Evolutionary conservation across 2,888 invertebrate genomes (phyloP).

Genomic region (Pachymerium ferrugineum): DNA sequence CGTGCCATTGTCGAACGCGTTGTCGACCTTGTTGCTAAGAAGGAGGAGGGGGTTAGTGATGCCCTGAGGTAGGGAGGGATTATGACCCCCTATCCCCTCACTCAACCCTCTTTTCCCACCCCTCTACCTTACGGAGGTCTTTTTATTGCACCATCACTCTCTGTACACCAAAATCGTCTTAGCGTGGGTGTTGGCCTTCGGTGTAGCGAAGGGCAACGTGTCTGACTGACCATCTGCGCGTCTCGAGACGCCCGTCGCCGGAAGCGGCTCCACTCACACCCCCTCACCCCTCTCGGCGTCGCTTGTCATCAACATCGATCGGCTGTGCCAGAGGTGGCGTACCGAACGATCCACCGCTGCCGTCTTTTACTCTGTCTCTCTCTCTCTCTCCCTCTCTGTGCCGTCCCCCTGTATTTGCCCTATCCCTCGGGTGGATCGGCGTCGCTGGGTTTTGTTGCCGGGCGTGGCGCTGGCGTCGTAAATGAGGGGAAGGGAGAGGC

Average conservation of each 20-base stretch:
- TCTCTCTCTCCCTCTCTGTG: background rate
- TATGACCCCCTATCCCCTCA: background rate
- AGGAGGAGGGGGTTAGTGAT: background rate
- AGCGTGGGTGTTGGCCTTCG: background rate
- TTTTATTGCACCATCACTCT: no score
- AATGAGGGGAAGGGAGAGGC: slow-evolving; percentile 9
- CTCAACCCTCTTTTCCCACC: no score
- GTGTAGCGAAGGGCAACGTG: background rate
- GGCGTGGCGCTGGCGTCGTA: slow-evolving; percentile 23
- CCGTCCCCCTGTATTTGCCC: no score
- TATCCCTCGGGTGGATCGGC: no score
- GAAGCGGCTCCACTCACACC: background rate
- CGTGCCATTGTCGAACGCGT: slow-evolving; percentile 12
- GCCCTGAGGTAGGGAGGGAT: background rate
- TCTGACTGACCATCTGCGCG: background rate
- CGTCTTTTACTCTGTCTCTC: background rate
- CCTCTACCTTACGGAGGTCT: no score
- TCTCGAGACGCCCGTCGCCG: background rate
- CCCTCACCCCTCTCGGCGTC: background rate
- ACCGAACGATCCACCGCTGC: slow-evolving; percentile 3
- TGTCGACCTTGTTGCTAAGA: slow-evolving; percentile 9
- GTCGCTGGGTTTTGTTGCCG: slow-evolving; percentile 21
- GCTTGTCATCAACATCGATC: slow-evolving; percentile 14
- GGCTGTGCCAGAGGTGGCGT: background rate
- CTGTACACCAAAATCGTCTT: no score